Base-by-base conservation (phyloP, 2,113 vertebrate species). In the Cyanocitta stelleri region DNA sequence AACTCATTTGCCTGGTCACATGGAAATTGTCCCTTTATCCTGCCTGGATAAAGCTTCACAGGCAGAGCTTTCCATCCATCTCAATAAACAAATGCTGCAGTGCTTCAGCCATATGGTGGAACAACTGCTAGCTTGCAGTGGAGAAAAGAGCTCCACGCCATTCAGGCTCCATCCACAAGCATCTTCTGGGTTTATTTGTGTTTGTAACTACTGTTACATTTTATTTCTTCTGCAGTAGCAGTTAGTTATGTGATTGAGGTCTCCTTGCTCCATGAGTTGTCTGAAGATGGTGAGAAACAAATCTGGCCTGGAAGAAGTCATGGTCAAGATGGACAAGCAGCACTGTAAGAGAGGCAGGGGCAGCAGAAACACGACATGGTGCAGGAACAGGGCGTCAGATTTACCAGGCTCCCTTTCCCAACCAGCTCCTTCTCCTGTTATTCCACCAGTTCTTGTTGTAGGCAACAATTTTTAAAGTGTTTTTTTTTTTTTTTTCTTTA, bases 61-160 rank as follows among this genome's bases (percentile, higher is more conserved):
- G 73, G 55, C 44, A 66, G 33, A 89, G 64, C 44, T 37, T 88
- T 63, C 66, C 62, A 48, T 77, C 58, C 22, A 58, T 82, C 91
- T 87, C 66, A 81, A 77, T 44, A 91, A 85, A 85, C 21, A 94
- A 90, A 80, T 59, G 30, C 51, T 91, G 55, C 59, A 83, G 17
- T 54, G 46, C 35, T 62, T 83, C 71, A 85, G 27, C 43, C 43
- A 27, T 46, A 79, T 10, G 4, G 81, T 39, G 37, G 59, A 58
- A 49, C 32, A 94, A 85, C 63, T 89, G n/a, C 33, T 55, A 54
- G 13, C 26, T 49, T 80, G 56, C 30, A 64, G 56, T 46, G 58
- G 44, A 93, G 55, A 21, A 72, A 91, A 74, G 6, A 78, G 39
- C 22, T 86, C 82, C 48, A 32, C 1, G 1, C 39, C 16, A 14